Evolutionary conservation across 2,888 invertebrate species (phyloP), one percentile per base, ranked within the genome.

Genomic region (Apoda limacodes): DNA sequence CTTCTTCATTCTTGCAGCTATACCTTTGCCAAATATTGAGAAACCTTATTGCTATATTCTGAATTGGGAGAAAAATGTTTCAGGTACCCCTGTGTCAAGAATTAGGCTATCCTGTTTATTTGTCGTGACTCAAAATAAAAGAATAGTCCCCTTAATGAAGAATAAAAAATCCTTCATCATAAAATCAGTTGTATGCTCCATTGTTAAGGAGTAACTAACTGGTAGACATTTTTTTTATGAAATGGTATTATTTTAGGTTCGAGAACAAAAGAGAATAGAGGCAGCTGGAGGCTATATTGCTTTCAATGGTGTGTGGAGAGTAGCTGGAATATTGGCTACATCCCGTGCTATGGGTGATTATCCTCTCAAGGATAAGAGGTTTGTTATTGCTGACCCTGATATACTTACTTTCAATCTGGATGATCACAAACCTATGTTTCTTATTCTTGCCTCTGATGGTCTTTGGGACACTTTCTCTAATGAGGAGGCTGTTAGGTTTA

Each of bases 391-490:
- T 3, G 94, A 96, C 65, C 98, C 98, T 5, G 97, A 98, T 63
- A 93, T 98, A 46, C 80, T 95, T 48, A 92, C 94, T 15, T 96
- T 97, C 60, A 92, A 96, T 68, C 78, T 97, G 34, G 83, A 85
- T 35, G 92, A 94, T 66, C 89, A 92, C 55, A 89, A 88, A 55
- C 95, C 95, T 1, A 86, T 89, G 80, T 98, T 98, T 69, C 72
- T 97, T 46, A 88, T 98, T 39, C 82, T 98, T 35, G 98, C 97
- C 9, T 93, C 95, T 1, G 98, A 98, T 80, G 98, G 98, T 2
- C 82, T 98, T 17, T 98, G 97, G 97, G 98, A 98, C 63, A 95
- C 94, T 11, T 95, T 97, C 63, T 85, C 89, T 23, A 97, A 97
- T 68, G 95, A 97, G 62, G 97, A 97, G 68, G 97, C 97, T 13